Conservation (phyloP, 2,113 vertebrate species). For the Numida meleagris region DNA sequence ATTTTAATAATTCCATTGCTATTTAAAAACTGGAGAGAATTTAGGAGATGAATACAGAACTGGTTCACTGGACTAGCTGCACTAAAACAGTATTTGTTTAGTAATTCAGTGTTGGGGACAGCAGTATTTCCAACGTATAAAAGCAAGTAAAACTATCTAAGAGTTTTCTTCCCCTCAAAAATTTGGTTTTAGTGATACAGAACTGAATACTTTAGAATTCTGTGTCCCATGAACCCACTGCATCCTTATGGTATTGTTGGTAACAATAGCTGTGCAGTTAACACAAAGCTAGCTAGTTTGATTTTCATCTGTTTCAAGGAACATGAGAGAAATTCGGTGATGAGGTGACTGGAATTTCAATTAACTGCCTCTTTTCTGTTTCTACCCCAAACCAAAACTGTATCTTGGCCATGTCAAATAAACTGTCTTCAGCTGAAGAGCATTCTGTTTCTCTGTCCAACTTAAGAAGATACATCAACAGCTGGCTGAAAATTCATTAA, state of each 20-base stretch:
- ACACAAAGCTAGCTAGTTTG: neutral
- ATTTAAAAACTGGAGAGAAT: neutral
- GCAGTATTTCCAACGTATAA: neutral
- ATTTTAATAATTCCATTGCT: neutral
- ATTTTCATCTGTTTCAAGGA: neutral
- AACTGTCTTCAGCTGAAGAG: neutral
- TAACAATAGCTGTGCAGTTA: neutral
- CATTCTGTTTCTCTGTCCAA: neutral
- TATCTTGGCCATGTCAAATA: neutral
- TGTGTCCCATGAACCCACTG: neutral
- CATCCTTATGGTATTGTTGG: neutral
- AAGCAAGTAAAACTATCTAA: neutral
- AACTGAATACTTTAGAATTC: neutral
- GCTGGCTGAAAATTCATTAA: neutral
- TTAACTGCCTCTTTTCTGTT: neutral
- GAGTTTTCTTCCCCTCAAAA: neutral
- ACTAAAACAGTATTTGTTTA: neutral
- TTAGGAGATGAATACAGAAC: neutral
- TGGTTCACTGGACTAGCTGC: neutral
- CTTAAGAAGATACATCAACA: neutral
- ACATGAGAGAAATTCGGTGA: neutral
- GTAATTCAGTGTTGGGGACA: neutral
- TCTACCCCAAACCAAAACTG: neutral
- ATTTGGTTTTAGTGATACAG: neutral
- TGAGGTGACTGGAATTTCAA: conserved; percentile 5